phyloP scores from a whole-genome alignment of 2,797 vertebrate species.

The Gallirallus australis region DNA sequence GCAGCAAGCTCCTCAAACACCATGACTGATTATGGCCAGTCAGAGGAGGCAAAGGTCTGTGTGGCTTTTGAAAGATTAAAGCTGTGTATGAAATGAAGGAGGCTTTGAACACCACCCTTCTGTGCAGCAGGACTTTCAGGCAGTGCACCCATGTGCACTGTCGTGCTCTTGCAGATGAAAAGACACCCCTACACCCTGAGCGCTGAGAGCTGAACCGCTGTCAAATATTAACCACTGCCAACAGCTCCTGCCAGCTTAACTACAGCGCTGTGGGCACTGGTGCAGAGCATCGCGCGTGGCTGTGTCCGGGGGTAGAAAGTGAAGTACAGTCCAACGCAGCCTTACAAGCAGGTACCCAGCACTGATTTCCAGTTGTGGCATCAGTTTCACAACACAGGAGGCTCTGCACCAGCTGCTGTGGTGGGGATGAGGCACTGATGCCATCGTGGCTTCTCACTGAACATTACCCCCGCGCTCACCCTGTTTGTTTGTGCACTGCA shows the following conservation, averaged over 20 bases:
- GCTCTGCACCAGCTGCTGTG: neutral
- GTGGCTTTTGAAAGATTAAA: conserved; percentile 25
- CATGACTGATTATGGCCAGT: neutral
- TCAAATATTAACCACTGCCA: neutral
- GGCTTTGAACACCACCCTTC: neutral
- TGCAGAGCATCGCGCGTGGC: accelerated
- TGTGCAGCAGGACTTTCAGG: neutral
- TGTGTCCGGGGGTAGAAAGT: neutral
- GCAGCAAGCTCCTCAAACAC: neutral
- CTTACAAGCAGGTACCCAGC: neutral
- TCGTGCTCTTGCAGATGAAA: neutral
- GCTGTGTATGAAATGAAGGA: neutral
- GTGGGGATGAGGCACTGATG: neutral
- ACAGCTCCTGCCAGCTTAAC: neutral
- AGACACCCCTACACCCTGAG: neutral
- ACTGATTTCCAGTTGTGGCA: neutral
- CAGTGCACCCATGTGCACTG: neutral
- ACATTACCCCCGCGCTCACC: neutral
- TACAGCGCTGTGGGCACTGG: neutral
- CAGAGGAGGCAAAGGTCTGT: neutral
- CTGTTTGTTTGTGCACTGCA: neutral
- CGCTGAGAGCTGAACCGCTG: neutral
- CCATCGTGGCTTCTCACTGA: neutral
- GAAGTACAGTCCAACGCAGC: neutral
- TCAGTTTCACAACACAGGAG: neutral